Base-by-base conservation (phyloP, 1,140 invertebrate species). In the Andrena cerasifolii region DNA sequence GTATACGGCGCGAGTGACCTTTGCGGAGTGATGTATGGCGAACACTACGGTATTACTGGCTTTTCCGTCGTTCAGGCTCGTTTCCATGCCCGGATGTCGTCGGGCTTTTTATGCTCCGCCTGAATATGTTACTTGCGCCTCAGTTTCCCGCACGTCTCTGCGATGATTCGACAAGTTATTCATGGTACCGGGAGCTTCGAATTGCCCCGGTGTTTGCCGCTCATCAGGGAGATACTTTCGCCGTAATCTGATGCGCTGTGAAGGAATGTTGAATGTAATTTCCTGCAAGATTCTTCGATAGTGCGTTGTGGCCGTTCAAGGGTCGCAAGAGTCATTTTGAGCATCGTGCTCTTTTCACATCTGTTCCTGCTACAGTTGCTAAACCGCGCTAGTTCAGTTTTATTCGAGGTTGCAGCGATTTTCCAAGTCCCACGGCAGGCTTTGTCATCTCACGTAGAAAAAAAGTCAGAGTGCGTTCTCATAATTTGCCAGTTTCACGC, bases 101-200 rank as follows among this genome's bases (percentile, higher is more conserved):
- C 28, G 21, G 33, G 40, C 53, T 70, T 70, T 70, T 70, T 70
- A 56, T 43, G 43, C 51, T 3, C 33, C 21, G 6, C 21, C 16
- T 56, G 51, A 70, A 56, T 54, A 56, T 54, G 67, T 56, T 70
- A 70, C 53, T 70, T 70, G 26, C 56, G 53, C 12, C 14, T 18
- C 6, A 28, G 43, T n/a, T 40, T 5, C 4, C 26, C 24, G 36
- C 65, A 53, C 36, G 65, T 67, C 36, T 53, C 43, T 12, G 28
- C n/a, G 65, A 67, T 53, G 45, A 67, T 67, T 67, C 47, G 47
- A 67, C 65, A 16, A 56, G 36, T 56, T 70, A 70, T 70, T 36
- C 21, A 8, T 12, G 36, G 40, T 14, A 26, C 33, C 12, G 10
- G n/a, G 51, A 26, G 54, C 12, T 54, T 26, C 66, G 21, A 18